phyloP scores from a whole-genome alignment of 2,113 vertebrate genomes.

The Psilopogon haemacephalus region DNA sequence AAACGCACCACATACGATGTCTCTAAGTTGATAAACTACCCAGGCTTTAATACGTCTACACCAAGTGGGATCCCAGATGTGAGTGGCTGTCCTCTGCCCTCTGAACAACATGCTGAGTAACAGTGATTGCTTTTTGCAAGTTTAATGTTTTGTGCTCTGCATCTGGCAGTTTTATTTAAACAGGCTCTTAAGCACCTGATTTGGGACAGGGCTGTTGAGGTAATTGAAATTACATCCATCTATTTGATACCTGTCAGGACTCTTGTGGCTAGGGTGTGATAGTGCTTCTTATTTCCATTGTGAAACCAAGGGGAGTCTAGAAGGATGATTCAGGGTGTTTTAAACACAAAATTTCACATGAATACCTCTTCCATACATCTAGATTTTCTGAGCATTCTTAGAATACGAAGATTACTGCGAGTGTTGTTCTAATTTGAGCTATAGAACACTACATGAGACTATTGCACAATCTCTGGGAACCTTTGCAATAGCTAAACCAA shows the following conservation, averaged over 20 bases:
- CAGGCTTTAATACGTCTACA: slow-evolving; percentile 90
- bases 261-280: not conserved
- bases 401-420: not conserved
- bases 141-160: not conserved
- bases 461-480: not conserved
- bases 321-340: not conserved
- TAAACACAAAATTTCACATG: not conserved
- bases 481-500: not conserved
- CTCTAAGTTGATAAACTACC: slow-evolving; percentile 91
- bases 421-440: not conserved
- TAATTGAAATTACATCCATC: not conserved
- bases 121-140: not conserved
- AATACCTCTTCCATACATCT: not conserved
- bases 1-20: slow-evolving; percentile 85
- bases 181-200: not conserved
- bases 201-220: not conserved
- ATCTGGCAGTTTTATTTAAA: not conserved
- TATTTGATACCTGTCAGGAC: not conserved
- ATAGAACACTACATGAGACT: not conserved
- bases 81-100: slow-evolving; percentile 63
- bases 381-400: not conserved
- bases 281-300: not conserved
- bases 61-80: slow-evolving; percentile 87
- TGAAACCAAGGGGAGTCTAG: not conserved
- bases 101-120: not conserved